Base-by-base conservation (phyloP, 1,140 invertebrate genomes). In the Caenorhabditis inopinata region DNA sequence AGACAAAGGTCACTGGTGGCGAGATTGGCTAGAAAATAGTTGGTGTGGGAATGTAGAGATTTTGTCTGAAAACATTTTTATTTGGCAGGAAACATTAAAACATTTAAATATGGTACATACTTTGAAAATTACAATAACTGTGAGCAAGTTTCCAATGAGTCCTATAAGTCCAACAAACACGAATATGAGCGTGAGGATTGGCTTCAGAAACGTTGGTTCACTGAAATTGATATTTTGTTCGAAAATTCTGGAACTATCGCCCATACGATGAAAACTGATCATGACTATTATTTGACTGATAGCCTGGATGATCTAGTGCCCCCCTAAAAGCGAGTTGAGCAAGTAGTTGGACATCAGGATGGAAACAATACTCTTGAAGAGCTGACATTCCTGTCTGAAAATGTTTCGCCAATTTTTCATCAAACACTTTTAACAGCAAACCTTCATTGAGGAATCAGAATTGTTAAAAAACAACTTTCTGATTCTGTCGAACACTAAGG, bases 21-120 rank as follows among this genome's bases (percentile, higher is more conserved):
- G 85, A 98, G 90, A 86, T 93, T 94, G 87, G 95, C 96, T 46
- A 96, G 91, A 87, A 96, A 96, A 85, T 94, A 96, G 88, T 96
- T 96, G 32, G 91, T 92, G 0, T 94, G 93, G 0, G 94, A 95
- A 86, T 95, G 94, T 93, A 96, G 94, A 16, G 93, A 93, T 86
- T 93, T 93, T 89, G 96, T 96, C 83, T 75, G 21, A 75, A 75
- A 0, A 21, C 21, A 11, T 53, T 1, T n/a, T n/a, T n/a, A n/a
- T n/a, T n/a, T n/a, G n/a, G n/a, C n/a, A n/a, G n/a, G n/a, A 53
- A 7, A 1, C 49, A 9, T 23, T 23, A 1, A 11, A 11, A n/a
- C 0, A 9, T 23, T 0, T 11, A 53, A 53, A 23, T 53, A 0
- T 27, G n/a, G 7, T 11, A 25, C 18, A 21, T 32, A 75, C 74